Base-by-base conservation (phyloP, 2,888 invertebrate species). In the Drosophila quasianomalipes region DNA sequence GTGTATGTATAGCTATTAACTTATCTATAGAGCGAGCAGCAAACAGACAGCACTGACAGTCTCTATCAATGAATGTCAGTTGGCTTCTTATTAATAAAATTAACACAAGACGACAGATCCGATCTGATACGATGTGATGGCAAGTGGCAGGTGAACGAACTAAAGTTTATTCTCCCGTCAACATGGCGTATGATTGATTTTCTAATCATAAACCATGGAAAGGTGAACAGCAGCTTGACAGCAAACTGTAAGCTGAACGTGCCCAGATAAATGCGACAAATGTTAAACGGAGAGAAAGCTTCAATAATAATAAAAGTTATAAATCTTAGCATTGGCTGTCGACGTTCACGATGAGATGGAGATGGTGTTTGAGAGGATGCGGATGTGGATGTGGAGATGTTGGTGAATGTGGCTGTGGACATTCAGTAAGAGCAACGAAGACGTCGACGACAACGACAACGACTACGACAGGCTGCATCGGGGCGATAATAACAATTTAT, bases 401-500 rank as follows among this genome's bases (percentile, higher is more conserved):
- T n/a, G 41, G 22, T 44, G 41, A 44, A 47, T 22, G 54, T 30
- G 39, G 41, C 54, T 62, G 63, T 73, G 74, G 61, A 65, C 68
- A 65, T 79, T 65, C 70, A 70, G 70, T 47, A 53, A 71, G 70
- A 70, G 65, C 75, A 71, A 74, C 62, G 55, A 76, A 49, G 66
- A 30, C 55, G 58, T 63, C 58, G 16, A 19, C 41, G 58, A n/a
- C 41, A 30, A 57, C 64, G 80, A 76, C 79, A 60, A 72, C 64
- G 71, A 78, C 70, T 66, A 67, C 76, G 85, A 90, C 89, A 86
- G 76, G 87, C 92, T 92, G 92, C 92, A 91, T 82, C 85, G 85
- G 85, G 87, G 92, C 91, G 92, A 92, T 92, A 92, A 92, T 91
- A 92, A 92, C 92, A 92, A 92, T 92, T 92, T 92, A 92, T 91